These are phyloP conservation scores for Pangasius krempfi DNA, from an alignment of 2,797 vertebrate species.

Conservation along the genomic window DNA sequence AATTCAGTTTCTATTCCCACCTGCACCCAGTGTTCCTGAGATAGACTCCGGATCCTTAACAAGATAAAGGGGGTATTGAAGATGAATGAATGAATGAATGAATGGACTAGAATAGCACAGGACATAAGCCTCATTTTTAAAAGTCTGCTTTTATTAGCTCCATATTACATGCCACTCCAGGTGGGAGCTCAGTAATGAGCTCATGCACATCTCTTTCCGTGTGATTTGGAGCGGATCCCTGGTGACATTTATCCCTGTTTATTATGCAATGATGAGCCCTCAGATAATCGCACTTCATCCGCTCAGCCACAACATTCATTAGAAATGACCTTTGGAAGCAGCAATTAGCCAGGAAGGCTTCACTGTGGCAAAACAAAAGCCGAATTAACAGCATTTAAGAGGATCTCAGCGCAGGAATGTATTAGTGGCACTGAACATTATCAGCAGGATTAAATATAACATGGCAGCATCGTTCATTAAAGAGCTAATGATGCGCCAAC, in stretches of 20 bases:
- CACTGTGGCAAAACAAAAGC: constrained; percentile 61
- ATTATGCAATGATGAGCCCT: constrained; percentile 56
- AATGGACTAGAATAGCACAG: not conserved
- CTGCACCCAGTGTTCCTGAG: too few species aligned
- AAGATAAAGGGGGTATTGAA: not conserved
- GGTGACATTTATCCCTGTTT: constrained; percentile 55
- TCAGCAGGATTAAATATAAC: constrained; percentile 32
- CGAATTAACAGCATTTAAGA: constrained; percentile 58
- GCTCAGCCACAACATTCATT: constrained; percentile 64
- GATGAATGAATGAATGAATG: not conserved
- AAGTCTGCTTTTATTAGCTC: not conserved
- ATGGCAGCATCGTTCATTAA: constrained; percentile 31
- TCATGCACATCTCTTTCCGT: constrained; percentile 21
- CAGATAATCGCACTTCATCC: constrained; percentile 58
- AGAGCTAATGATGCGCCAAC: constrained; percentile 36
- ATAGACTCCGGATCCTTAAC: not conserved
- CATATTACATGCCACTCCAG: constrained; percentile 34
- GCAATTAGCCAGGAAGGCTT: constrained; percentile 57
- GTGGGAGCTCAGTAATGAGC: constrained; percentile 33
- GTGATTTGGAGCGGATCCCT: constrained; percentile 27
- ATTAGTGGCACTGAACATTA: constrained; percentile 42
- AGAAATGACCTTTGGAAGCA: constrained; percentile 63
- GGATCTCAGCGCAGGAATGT: constrained; percentile 54
- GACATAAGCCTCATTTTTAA: not conserved
- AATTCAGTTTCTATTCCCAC: not conserved